Evolutionary conservation across 2,113 vertebrate species (phyloP).

Genomic region (Oceanodroma tethys): DNA sequence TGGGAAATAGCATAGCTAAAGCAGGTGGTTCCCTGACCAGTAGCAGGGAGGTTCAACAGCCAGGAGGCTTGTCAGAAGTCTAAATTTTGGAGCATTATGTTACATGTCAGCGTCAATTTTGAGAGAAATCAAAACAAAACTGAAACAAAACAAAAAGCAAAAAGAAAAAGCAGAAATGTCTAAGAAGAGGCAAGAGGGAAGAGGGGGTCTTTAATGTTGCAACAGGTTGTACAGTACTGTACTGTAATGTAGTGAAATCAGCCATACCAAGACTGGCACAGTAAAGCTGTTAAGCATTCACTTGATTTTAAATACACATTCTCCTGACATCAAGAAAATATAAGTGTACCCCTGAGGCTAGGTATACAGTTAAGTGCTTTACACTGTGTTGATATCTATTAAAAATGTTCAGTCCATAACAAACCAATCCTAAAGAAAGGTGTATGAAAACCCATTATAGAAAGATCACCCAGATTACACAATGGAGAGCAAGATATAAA

Average conservation of each 20-base stretch:
- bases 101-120: background rate
- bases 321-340: background rate
- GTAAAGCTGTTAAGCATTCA: background rate
- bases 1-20: background rate
- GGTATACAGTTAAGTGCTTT: background rate
- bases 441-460: background rate
- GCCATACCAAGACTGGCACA: background rate
- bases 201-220: background rate
- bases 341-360: background rate
- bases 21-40: background rate
- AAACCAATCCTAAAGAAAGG: background rate
- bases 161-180: background rate
- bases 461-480: background rate
- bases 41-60: background rate
- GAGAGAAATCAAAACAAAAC: background rate
- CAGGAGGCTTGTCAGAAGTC: background rate
- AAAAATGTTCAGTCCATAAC: background rate
- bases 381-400: background rate
- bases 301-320: background rate
- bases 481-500: background rate
- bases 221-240: background rate
- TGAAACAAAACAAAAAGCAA: background rate
- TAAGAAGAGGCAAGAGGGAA: background rate
- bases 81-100: background rate
- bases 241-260: background rate